Base-by-base conservation (phyloP, 2,797 vertebrate genomes). In the Scyliorhinus canicula region DNA sequence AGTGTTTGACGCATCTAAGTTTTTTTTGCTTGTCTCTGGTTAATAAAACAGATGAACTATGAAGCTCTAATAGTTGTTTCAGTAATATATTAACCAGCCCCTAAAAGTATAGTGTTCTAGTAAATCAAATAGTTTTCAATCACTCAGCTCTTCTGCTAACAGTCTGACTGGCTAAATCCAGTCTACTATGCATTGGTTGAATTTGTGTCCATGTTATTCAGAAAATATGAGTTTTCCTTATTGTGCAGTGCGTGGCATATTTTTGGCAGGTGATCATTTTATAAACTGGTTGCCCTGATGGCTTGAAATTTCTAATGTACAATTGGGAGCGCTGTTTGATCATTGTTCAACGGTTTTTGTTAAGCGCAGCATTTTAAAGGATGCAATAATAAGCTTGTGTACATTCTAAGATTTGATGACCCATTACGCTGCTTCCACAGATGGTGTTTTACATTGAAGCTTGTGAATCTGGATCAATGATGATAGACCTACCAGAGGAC, bases 381-480 rank as follows among this genome's bases (percentile, higher is more conserved):
- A 50, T 86, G 57, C 57, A 40, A 1, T 63, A 40, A 40, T 44
- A 35, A 44, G n/a, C 16, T 82, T 94, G 28, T 69, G 35, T 74
- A 31, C 7, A n/a, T 28, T 21, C 28, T n/a, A 4, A n/a, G 26
- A 52, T 94, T 74, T 35, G 28, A 52, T 94, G 67, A 69, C 67
- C 31, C 31, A n/a, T 50, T 74, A 44, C 21, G 11, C 8, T 50
- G 21, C 14, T 8, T 82, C 95, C 95, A 6, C 96, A 99, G 99
- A 98, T 99, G 98, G 99, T 99, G 96, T 98, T 99, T 94, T 99
- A 99, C 97, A 98, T 99, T 21, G 99, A 99, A 96, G 99, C 99
- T 0, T 99, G 99, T 0, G 99, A 99, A 95, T 99, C 99, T 1
- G 99, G 99, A 28, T 99, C 99, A 71, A 99, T 99, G 99, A 99